Evolutionary conservation across 2,797 vertebrate species (phyloP).

Genomic region (Cynopterus sphinx): DNA sequence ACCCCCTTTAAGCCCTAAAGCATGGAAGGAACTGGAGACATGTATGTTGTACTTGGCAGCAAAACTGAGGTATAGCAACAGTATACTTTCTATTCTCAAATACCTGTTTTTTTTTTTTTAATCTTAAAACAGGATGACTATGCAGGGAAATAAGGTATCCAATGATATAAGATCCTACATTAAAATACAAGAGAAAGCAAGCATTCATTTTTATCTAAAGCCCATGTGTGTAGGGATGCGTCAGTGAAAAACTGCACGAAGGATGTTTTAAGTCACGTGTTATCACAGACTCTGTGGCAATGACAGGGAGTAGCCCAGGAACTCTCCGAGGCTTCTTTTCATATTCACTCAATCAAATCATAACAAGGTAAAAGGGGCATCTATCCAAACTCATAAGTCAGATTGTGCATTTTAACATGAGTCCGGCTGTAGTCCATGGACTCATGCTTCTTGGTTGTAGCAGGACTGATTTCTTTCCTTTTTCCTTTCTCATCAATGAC

Average conservation of each 20-base stretch:
- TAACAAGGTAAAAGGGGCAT: conserved; percentile 26
- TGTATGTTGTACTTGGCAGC: not conserved
- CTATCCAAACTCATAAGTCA: conserved; percentile 5
- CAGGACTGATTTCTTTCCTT: conserved; percentile 39
- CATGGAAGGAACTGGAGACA: not conserved
- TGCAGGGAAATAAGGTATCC: not conserved
- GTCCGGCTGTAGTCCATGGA: conserved; percentile 4
- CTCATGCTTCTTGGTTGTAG: not conserved
- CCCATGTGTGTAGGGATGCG: not conserved
- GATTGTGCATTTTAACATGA: conserved; percentile 42
- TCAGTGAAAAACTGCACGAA: conserved; percentile 39
- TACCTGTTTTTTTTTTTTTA: not conserved
- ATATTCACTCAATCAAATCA: conserved; percentile 13
- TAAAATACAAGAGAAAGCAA: not conserved
- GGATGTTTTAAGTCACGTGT: not conserved
- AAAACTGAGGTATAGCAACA: not conserved
- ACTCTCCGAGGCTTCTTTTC: conserved; percentile 19
- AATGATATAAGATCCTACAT: not conserved
- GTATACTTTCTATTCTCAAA: not conserved
- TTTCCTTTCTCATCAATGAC: conserved; percentile 64
- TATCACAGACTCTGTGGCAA: not conserved
- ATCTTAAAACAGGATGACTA: not conserved
- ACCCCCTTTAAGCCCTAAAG: not conserved
- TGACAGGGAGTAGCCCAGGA: conserved; percentile 3
- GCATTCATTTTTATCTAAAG: conserved; percentile 43